Evolutionary conservation across 2,113 vertebrate species (phyloP).

Genomic region (Micronisus gabar): DNA sequence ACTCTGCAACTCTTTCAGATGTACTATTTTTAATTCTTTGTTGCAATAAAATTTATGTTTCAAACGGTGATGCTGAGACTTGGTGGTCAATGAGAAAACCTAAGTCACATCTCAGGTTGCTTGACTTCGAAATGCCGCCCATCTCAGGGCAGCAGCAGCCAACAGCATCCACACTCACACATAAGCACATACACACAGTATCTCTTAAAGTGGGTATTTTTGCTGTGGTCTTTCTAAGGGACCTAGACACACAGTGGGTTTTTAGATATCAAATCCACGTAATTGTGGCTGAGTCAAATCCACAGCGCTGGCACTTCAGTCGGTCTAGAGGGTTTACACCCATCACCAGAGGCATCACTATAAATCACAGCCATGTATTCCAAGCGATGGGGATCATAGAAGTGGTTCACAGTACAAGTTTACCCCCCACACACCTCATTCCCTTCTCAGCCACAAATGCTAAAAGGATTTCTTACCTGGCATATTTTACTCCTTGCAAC

Average conservation of each 20-base stretch:
- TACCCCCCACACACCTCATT: neutral
- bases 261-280: neutral
- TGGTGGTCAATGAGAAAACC: slow-evolving; percentile 41
- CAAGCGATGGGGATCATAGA: neutral
- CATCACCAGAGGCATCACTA: neutral
- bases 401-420: neutral
- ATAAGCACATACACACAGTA: rapidly evolving
- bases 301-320: rapidly evolving
- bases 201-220: neutral
- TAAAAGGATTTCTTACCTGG: neutral
- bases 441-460: neutral
- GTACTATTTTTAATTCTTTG: slow-evolving; percentile 78
- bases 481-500: neutral
- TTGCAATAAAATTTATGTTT: slow-evolving; percentile 81
- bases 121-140: neutral
- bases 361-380: neutral
- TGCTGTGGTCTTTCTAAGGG: neutral
- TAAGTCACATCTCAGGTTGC: neutral
- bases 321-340: neutral
- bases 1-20: slow-evolving; percentile 49
- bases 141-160: neutral
- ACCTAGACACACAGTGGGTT: neutral
- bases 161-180: neutral
- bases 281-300: neutral
- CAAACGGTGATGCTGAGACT: slow-evolving; percentile 54